A percentile compares a stretch with the other conserved stretches of the same genome.
phyloP scores from a whole-genome alignment of 2,888 invertebrate species.

The Sphaerophoria rueppellii region DNA sequence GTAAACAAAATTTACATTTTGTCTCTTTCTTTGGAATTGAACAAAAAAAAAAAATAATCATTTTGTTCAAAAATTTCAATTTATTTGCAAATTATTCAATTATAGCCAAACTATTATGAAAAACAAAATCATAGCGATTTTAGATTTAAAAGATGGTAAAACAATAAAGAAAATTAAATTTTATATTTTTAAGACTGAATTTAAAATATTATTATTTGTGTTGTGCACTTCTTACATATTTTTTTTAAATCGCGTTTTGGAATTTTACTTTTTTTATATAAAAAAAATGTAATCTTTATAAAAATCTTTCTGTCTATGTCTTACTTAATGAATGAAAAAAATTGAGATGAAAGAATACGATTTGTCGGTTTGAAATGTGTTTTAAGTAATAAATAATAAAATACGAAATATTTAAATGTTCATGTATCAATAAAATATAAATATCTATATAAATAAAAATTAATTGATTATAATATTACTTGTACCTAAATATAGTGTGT shows the following conservation, averaged over 20 bases:
- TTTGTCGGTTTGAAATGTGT: slow-evolving; percentile 31
- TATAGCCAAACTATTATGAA: slow-evolving; percentile 4
- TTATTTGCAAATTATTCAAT: background rate
- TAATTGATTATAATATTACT: slow-evolving; percentile 58
- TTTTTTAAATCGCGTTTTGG: slow-evolving; percentile 10
- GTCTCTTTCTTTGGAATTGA: slow-evolving; percentile 16
- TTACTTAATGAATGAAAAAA: background rate
- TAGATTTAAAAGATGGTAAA: slow-evolving; percentile 6
- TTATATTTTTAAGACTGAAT: slow-evolving; percentile 79
- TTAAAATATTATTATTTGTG: slow-evolving; percentile 44
- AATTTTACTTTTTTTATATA: slow-evolving; percentile 32
- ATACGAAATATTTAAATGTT: slow-evolving; percentile 10
- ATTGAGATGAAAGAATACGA: slow-evolving; percentile 7
- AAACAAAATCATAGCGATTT: slow-evolving; percentile 4
- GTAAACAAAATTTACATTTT: slow-evolving; percentile 69
- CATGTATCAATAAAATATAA: slow-evolving; percentile 26
- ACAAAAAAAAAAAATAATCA: slow-evolving; percentile 5
- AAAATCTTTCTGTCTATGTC: slow-evolving; percentile 19
- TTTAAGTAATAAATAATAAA: slow-evolving; percentile 27
- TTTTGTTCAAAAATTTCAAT: slow-evolving; percentile 29
- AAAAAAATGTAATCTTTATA: background rate
- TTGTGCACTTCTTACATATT: slow-evolving; percentile 7
- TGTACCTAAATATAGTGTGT: slow-evolving; percentile 73
- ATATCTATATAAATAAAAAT: slow-evolving; percentile 29
- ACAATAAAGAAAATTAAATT: slow-evolving; percentile 42